Percentiles rank a stretch among this genome's conserved stretches.
phyloP scores from a whole-genome alignment of 2,113 vertebrate species.

The Calonectris borealis region DNA sequence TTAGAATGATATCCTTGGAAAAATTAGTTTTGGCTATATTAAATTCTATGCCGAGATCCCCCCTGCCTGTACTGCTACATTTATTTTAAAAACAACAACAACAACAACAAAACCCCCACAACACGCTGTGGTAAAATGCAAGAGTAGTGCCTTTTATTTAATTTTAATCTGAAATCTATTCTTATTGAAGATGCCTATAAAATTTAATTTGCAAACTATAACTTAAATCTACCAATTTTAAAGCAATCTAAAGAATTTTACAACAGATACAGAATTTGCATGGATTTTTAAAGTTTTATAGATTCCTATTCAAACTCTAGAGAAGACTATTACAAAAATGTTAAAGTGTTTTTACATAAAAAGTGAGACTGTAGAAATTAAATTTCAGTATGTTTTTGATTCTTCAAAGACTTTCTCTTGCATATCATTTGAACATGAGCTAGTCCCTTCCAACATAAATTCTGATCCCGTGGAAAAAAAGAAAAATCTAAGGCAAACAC shows the following conservation, averaged over 20 bases:
- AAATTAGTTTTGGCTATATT: background rate
- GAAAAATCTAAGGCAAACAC: background rate
- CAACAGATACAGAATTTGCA: background rate
- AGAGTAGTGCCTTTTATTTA: background rate
- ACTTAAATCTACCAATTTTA: background rate
- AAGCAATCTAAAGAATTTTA: background rate
- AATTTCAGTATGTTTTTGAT: background rate
- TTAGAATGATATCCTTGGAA: background rate
- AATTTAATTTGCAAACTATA: background rate
- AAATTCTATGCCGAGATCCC: background rate
- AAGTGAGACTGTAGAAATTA: background rate
- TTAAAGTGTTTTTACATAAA: background rate
- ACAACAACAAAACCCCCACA: background rate
- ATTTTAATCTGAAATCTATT: background rate
- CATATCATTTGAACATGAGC: background rate
- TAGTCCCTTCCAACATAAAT: background rate
- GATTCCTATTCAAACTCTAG: background rate
- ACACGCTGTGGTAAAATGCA: background rate
- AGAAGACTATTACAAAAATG: background rate
- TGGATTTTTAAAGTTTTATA: slow-evolving; percentile 4
- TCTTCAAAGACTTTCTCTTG: background rate
- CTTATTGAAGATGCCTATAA: background rate
- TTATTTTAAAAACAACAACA: background rate
- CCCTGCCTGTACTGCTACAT: background rate
- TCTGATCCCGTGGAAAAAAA: background rate